These are phyloP conservation scores for Alsophila aescularia DNA, from an alignment of 2,888 invertebrate species.

Conservation along the genomic window DNA sequence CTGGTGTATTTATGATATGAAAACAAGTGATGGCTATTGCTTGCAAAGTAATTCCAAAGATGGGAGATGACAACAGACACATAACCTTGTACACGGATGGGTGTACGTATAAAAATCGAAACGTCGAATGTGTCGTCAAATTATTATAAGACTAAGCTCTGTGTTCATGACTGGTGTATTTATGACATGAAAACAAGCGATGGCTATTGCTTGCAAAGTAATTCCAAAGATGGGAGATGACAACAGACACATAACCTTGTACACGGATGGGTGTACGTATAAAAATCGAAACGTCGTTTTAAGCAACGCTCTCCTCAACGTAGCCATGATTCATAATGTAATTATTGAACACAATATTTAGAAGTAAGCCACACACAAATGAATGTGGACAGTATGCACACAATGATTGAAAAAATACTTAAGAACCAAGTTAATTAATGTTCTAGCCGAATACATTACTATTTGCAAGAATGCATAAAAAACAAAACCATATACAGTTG, in stretches of 20 bases:
- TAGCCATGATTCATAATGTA: neutral
- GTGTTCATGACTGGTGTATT: neutral
- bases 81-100: neutral
- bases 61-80: neutral
- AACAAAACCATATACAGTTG: neutral
- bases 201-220: neutral
- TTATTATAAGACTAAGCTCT: neutral
- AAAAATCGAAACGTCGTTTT: neutral
- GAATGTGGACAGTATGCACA: neutral
- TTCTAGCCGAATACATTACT: neutral
- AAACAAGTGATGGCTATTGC: neutral
- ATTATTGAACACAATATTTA: neutral
- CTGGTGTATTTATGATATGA: neutral
- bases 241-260: neutral
- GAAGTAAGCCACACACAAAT: neutral
- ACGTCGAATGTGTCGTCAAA: no score
- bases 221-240: neutral
- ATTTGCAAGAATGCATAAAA: no score
- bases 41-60: neutral
- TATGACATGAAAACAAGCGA: neutral
- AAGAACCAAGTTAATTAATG: neutral
- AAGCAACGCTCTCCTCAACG: neutral
- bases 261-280: conserved; percentile 1
- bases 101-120: conserved; percentile 3
- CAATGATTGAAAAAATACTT: neutral